Base-by-base conservation (phyloP, 2,888 invertebrate genomes). In the Callinectes sapidus region DNA sequence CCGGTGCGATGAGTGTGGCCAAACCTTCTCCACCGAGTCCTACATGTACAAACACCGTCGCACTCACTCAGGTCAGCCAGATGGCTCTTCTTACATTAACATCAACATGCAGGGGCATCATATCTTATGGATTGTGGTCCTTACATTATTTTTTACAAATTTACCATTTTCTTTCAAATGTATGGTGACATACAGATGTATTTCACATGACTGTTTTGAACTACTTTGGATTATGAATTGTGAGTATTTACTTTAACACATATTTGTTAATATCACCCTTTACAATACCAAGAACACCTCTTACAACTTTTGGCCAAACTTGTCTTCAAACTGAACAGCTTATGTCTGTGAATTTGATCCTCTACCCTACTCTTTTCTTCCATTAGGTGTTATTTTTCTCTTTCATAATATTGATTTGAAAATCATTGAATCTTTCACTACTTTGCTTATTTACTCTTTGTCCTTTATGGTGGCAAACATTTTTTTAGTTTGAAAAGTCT, bases 41-140 rank as follows among this genome's bases (percentile, higher is more conserved):
- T 92, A 92, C 88, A 90, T 92, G 92, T 81, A 90, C 81, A 92
- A 92, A 81, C 92, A 92, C 77, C 81, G 87, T 55, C 92, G 16
- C 92, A 92, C 81, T 86, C 92, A 92, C 48, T 89, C 89, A 85
- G 92, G 92, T 92, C 81, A 18, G 86, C 1, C 18, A 32, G 55
- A n/a, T 28, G 23, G 42, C 16, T 87, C 1, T 6, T 87, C n/a
- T 48, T 87, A 32, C 13, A 13, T 35, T 81, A 32, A 81, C 3
- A 10, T 35, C 13, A 32, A 16, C 13, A 81, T 81, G 18, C 35
- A 35, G 14, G 35, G 16, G 8, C 16, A 35, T 32, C 13, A 81
- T 81, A 81, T 71, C 28, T 23, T 28, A 28, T 71, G 28, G 28
- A 61, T 23, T 18, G 14, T 61, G 61, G 18, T 18, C 48, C 8